These are phyloP conservation scores for Clunio marinus DNA, from an alignment of 2,888 invertebrate species.

Conservation along the genomic window DNA sequence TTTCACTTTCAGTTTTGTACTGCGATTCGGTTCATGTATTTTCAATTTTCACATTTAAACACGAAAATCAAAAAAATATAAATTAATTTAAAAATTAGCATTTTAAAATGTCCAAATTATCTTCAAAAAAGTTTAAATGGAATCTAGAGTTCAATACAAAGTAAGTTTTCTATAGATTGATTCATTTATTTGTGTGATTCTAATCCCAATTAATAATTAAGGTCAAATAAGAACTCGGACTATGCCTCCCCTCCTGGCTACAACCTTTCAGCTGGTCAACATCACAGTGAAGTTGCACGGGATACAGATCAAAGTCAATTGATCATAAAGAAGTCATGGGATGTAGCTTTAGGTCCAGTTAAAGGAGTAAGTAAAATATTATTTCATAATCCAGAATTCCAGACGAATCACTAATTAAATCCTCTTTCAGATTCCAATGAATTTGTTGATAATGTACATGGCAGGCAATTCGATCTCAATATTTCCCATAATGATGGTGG, in stretches of 20 bases:
- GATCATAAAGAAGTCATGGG: conserved; percentile 94
- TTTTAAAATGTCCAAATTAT: conserved; percentile 49
- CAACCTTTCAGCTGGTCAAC: conserved; percentile 66
- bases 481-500: conserved; percentile 99
- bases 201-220: conserved; percentile 10
- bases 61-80: conserved; percentile 10
- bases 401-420: not conserved
- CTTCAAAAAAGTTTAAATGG: conserved; percentile 59
- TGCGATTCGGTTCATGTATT: not conserved
- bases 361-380: conserved; percentile 63
- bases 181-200: conserved; percentile 41
- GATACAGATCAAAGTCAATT: conserved; percentile 79
- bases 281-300: conserved; percentile 71
- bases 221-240: conserved; percentile 52
- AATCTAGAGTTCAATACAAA: conserved; percentile 59
- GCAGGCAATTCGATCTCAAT: conserved; percentile 98
- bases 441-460: conserved; percentile 99
- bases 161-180: conserved; percentile 47
- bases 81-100: conserved; percentile 13
- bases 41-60: not conserved
- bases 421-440: conserved; percentile 75
- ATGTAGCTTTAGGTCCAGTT: conserved; percentile 87
- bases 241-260: conserved; percentile 81
- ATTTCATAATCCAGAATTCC: not conserved
- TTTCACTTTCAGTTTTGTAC: not conserved